Conservation (phyloP, 2,113 vertebrate species). For the Sceloporus tristichus region DNA sequence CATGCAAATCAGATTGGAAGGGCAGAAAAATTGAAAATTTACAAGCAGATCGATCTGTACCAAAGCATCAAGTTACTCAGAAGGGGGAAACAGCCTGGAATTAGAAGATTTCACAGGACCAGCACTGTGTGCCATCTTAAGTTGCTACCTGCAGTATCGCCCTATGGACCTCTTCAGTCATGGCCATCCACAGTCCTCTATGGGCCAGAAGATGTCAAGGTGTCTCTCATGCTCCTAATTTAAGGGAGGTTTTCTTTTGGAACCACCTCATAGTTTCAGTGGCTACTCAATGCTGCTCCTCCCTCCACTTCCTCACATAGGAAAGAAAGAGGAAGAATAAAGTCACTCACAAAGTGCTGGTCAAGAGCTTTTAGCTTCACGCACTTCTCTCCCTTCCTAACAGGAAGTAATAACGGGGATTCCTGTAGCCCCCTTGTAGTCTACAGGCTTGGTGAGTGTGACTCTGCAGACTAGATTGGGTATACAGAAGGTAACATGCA, state of each 20-base stretch:
- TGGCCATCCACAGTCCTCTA: background rate
- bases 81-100: background rate
- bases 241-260: background rate
- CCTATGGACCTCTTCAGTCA: too few species aligned
- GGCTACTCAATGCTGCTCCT: background rate
- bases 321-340: background rate
- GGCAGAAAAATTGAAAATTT: too few species aligned
- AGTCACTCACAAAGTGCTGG: background rate
- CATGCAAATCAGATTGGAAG: constrained; percentile 35
- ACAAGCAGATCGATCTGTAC: background rate
- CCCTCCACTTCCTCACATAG: background rate
- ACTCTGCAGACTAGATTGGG: too few species aligned
- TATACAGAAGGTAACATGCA: too few species aligned
- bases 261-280: too few species aligned
- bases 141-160: background rate
- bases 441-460: too few species aligned
- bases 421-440: too few species aligned
- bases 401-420: too few species aligned
- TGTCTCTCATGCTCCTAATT: background rate
- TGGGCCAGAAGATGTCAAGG: too few species aligned
- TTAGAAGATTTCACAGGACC: background rate
- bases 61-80: background rate
- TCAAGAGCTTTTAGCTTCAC: background rate
- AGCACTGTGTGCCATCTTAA: background rate
- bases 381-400: too few species aligned